Base-by-base conservation (phyloP, 2,113 vertebrate genomes). In the Garra rufa region DNA sequence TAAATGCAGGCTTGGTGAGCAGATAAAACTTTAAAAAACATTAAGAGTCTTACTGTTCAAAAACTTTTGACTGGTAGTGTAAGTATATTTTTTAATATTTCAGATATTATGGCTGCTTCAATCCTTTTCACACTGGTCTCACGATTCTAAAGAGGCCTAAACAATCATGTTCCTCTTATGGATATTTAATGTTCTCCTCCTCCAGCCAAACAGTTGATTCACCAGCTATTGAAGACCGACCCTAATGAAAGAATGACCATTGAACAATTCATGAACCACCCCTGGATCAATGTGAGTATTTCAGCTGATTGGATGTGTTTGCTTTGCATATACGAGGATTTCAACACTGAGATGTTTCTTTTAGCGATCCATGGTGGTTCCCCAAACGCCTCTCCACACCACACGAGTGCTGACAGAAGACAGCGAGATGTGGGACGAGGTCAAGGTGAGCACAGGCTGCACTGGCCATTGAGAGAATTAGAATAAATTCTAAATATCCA, bases 161-260 rank as follows among this genome's bases (percentile, higher is more conserved):
- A 50, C 13, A 34, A 1, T 11, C 21, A 57, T 4, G 6, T 59
- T 34, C 17, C 34, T 57, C 28, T 61, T 26, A 76, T 77, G 15
- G 30, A 15, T 65, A 9, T 71, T 4, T 75, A 10, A 43, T 41
- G 7, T 28, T 46, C 7, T 48, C 28, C 77, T 89, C 74, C 85
- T 88, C 24, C 89, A 99, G 98, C 95, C 81, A 99, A 99, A 91
- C 95, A 97, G 82, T 89, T 99, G 92, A 99, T 99, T 92, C 94
- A 96, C 82, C 96, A 96, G 74, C 92, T 99, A 11, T 92, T 99
- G 92, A 99, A 98, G 94, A 99, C 98, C 0, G 97, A 99, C 88
- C 98, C 98, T 11, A 99, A 95, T 0, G 97, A 99, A 92, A 95
- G 98, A 90, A 97, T 99, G 96, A 97, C 96, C 87, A 96, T 99